A percentile compares a stretch with the other conserved stretches of the same genome.
Evolutionary conservation across 2,113 vertebrate genomes (phyloP).

Genomic region (Otolemur garnettii): DNA sequence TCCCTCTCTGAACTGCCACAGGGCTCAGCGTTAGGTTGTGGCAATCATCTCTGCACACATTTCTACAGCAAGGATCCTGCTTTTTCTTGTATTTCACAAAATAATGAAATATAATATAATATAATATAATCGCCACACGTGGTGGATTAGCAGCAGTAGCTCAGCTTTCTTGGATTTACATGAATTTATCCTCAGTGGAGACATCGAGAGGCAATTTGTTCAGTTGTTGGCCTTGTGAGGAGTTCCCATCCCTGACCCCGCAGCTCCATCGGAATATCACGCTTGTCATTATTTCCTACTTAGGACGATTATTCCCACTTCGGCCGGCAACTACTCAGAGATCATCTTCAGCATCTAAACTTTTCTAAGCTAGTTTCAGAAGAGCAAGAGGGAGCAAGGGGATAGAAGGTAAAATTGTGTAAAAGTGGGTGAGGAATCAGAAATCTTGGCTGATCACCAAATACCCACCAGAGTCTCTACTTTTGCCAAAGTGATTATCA

Average conservation of each 20-base stretch:
- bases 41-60: conserved; percentile 29
- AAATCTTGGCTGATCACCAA: background rate
- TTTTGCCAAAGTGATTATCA: background rate
- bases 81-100: conserved; percentile 74
- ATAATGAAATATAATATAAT: conserved; percentile 58
- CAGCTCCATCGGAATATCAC: conserved; percentile 57
- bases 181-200: conserved; percentile 69
- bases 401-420: background rate
- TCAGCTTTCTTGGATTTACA: conserved; percentile 64
- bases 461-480: background rate
- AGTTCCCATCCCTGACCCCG: conserved; percentile 42
- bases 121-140: conserved; percentile 46
- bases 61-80: conserved; percentile 61
- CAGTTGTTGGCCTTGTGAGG: conserved; percentile 72
- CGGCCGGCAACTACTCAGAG: background rate
- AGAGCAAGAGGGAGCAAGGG: background rate
- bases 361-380: conserved; percentile 49
- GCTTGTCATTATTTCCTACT: conserved; percentile 70
- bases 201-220: conserved; percentile 79
- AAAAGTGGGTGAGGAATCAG: background rate
- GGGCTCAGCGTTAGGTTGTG: conserved; percentile 19
- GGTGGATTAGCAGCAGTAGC: conserved; percentile 76
- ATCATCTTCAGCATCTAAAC: conserved; percentile 33
- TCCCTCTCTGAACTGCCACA: background rate
- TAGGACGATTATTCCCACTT: conserved; percentile 43